These are phyloP conservation scores for Isichthys henryi DNA, from an alignment of 2,113 vertebrate species.

Conservation along the genomic window DNA sequence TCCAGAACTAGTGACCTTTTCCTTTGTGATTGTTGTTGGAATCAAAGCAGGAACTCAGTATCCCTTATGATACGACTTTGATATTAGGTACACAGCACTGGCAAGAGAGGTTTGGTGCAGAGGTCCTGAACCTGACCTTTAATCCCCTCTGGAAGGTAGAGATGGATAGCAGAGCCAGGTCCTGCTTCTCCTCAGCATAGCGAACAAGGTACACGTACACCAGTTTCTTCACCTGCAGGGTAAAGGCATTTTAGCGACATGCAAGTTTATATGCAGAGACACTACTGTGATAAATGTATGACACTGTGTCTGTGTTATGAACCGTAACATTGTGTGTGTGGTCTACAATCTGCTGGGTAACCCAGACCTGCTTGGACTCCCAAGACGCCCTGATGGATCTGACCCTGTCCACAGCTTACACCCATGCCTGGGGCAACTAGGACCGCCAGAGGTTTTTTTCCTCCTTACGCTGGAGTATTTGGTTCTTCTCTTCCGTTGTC, in stretches of 20 bases:
- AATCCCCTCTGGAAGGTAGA: constrained; percentile 94
- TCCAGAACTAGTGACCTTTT: neutral
- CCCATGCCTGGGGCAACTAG: neutral
- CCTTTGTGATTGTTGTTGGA: neutral
- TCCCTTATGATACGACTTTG: neutral
- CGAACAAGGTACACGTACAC: constrained; percentile 93
- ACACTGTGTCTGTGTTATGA: neutral
- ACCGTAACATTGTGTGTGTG: neutral
- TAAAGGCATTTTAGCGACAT: neutral
- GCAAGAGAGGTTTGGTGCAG: neutral
- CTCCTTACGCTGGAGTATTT: neutral
- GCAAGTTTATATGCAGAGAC: neutral
- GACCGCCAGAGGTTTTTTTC: neutral
- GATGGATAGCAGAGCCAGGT: constrained; percentile 91
- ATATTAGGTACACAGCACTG: neutral
- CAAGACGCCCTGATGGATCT: neutral
- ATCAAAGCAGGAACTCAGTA: neutral
- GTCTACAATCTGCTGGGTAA: neutral
- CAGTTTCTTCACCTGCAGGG: constrained; percentile 84
- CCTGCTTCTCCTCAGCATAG: constrained; percentile 94
- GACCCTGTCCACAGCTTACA: neutral
- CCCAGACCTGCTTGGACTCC: neutral
- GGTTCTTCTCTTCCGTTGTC: neutral
- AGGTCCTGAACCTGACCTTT: constrained; percentile 67
- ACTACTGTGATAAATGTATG: neutral